Conservation (phyloP, 2,113 vertebrate species). For the Syngnathoides biaculeatus region DNA sequence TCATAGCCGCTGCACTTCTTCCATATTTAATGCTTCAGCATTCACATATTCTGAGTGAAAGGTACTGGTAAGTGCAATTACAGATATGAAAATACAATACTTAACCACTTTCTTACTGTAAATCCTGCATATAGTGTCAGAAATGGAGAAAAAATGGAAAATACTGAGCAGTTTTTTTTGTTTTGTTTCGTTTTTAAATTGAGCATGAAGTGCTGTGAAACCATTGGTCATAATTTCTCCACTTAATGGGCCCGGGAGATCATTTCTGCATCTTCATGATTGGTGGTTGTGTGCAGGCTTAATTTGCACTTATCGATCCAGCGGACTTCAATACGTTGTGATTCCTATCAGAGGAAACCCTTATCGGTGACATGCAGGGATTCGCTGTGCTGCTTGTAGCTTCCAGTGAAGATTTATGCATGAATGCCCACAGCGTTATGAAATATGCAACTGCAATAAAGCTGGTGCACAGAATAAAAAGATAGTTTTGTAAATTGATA, state of each 20-base stretch:
- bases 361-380: conserved; percentile 72
- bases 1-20: conserved; percentile 8
- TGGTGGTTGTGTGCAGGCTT: conserved; percentile 40
- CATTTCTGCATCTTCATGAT: conserved; percentile 45
- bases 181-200: not conserved
- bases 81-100: no score
- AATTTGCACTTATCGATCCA: conserved; percentile 69
- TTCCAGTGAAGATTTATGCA: conserved; percentile 34
- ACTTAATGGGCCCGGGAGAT: no score
- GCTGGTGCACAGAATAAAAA: not conserved
- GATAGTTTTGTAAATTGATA: conserved; percentile 1
- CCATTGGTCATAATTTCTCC: conserved; percentile 42
- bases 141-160: no score
- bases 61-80: no score
- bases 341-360: conserved; percentile 64
- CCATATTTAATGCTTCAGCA: conserved; percentile 4
- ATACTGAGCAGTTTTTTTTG: not conserved
- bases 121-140: no score
- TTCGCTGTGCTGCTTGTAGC: conserved; percentile 43
- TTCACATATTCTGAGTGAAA: not conserved
- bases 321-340: conserved; percentile 56
- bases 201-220: conserved; percentile 20
- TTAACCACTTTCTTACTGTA: no score
- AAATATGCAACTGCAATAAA: conserved; percentile 18
- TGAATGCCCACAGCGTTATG: conserved; percentile 17